Evolutionary conservation across 1,140 invertebrate genomes (phyloP), one percentile per base, ranked within the genome.

Genomic region (Zaprionus nigranus): DNA sequence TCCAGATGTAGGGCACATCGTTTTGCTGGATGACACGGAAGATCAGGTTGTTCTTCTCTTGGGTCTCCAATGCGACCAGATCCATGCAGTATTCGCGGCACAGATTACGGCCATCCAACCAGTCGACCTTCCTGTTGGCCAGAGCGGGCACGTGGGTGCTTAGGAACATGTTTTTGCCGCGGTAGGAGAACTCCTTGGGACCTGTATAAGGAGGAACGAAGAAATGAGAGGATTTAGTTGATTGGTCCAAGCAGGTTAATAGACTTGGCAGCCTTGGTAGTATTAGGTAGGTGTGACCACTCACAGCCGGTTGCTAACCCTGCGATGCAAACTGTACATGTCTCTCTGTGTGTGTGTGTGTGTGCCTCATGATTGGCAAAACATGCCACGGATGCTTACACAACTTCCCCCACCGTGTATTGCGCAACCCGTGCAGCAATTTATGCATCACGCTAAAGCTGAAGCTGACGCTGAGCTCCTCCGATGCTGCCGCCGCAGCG

Each of bases 61-160:
- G 96, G 1, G 96, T 96, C 93, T 98, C 97, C 81, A 98, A 94
- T 1, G 97, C 97, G 5, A 98, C 95, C 51, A 97, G 94, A 92
- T 98, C 97, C 97, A 98, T 98, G 93, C 97, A 98, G 92, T 97
- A 97, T 92, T 97, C 96, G 69, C 97, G 94, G 93, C 97, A 98
- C 72, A 97, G 95, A 93, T 98, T 98, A 80, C 97, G 95, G 17
- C 96, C 97, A 78, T 98, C 97, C 66, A 98, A 93, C 97, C 97
- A 98, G 93, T 98, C 97, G 15, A 97, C 95, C 93, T 96, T 97
- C 87, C 95, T 95, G 85, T 95, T 96, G 46, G 95, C 95, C 69
- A 97, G 95, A 56, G 95, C 95, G 12, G 96, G 96, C 57, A 97
- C 95, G 91, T 98, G 97, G 12, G 96, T 96, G 78, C 95, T 97